A percentile compares a stretch with the other conserved stretches of the same genome.
Conservation (phyloP, 2,113 vertebrate genomes). For the Lophochroa leadbeateri region DNA sequence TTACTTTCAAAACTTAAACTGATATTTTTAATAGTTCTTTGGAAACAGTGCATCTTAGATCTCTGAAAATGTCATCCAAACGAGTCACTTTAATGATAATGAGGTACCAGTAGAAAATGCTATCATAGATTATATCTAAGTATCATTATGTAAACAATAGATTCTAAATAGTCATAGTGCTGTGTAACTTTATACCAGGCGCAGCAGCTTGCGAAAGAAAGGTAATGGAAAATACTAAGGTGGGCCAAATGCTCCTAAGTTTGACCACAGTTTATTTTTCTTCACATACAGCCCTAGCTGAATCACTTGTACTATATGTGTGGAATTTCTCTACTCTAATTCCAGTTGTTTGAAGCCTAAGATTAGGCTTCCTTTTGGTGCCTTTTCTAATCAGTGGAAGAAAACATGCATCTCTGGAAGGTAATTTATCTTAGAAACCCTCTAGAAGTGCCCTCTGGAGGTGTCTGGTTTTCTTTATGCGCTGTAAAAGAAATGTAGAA, state of each 20-base stretch:
- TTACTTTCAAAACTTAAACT: background rate
- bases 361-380: background rate
- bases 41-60: background rate
- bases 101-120: background rate
- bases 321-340: background rate
- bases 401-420: accelerated
- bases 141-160: background rate
- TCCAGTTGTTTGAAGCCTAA: background rate
- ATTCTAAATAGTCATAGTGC: background rate
- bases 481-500: background rate
- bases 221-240: background rate
- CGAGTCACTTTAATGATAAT: background rate
- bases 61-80: background rate
- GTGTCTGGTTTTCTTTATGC: background rate
- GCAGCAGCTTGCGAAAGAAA: background rate
- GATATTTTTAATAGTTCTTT: background rate
- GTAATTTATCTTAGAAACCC: background rate
- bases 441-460: background rate
- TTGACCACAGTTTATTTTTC: background rate
- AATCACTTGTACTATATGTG: background rate
- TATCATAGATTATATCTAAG: background rate
- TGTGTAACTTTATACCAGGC: background rate
- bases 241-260: background rate
- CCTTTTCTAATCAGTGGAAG: background rate
- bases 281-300: accelerated